Conservation (phyloP, 2,888 invertebrate species). For the Acanthopleura granulata region DNA sequence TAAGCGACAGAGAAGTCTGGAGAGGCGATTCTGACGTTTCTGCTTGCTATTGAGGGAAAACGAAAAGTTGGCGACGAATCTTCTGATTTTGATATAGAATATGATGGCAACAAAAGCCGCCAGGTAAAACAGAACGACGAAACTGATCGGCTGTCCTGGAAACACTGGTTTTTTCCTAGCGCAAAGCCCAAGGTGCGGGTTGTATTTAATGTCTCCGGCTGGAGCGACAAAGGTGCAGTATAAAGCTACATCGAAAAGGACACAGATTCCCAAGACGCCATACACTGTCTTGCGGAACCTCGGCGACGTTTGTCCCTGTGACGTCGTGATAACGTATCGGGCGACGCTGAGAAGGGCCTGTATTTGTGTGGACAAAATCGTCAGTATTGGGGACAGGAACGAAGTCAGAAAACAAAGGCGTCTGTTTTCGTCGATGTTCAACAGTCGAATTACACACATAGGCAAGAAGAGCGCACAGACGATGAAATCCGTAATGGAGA, state of each 20-base stretch:
- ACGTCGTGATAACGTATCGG: background rate
- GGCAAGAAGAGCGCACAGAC: background rate
- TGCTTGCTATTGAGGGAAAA: background rate
- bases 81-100: background rate
- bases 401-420: background rate
- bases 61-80: background rate
- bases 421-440: background rate
- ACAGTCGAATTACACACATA: background rate
- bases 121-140: background rate
- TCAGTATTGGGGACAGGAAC: background rate
- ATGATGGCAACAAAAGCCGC: background rate
- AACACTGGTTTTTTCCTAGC: background rate
- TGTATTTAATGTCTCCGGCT: background rate
- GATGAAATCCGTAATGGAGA: background rate
- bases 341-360: background rate
- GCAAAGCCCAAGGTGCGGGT: background rate
- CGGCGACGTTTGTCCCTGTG: background rate
- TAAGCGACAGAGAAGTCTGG: background rate
- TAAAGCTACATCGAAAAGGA: background rate
- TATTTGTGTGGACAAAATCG: background rate
- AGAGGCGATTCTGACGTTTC: background rate
- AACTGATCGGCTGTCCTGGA: background rate
- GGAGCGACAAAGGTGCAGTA: background rate
- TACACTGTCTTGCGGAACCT: background rate
- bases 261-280: background rate